Evolutionary conservation across 2,113 vertebrate species (phyloP).

Genomic region (Bujurquina vittata): DNA sequence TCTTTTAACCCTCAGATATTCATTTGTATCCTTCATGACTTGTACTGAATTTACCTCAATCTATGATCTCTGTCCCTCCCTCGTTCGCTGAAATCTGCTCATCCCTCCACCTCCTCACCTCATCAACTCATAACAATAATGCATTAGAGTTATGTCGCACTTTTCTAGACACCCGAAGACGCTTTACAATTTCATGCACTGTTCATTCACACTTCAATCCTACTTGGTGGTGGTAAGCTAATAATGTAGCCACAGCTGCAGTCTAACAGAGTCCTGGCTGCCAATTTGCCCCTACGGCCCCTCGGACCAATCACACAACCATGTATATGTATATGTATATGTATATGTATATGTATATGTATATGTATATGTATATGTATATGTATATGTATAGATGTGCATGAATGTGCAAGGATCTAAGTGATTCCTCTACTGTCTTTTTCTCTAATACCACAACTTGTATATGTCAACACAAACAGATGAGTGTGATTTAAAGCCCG

Average conservation of each 20-base stretch:
- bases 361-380: neutral
- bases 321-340: neutral
- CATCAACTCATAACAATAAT: neutral
- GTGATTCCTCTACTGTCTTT: constrained; percentile 59
- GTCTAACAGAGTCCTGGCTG: no score
- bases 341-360: neutral
- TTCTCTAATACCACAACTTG: constrained; percentile 62
- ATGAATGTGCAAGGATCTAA: constrained; percentile 28
- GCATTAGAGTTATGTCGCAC: no score
- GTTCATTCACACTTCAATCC: no score
- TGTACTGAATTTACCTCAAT: constrained; percentile 1
- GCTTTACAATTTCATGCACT: no score
- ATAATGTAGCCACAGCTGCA: no score
- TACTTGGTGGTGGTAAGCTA: no score
- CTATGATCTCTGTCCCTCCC: constrained; percentile 12
- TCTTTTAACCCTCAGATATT: constrained; percentile 23
- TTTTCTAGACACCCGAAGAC: no score
- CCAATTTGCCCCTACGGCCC: no score
- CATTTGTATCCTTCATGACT: neutral
- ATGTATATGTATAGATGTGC: neutral
- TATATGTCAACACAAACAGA: constrained; percentile 70
- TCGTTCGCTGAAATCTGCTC: constrained; percentile 25
- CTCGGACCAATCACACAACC: no score
- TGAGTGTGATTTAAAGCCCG: constrained; percentile 64
- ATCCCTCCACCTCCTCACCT: constrained; percentile 38